A percentile compares a stretch with the other conserved stretches of the same genome.
Conservation (phyloP, 1,140 invertebrate genomes). For the Venustaconcha ellipsiformis region DNA sequence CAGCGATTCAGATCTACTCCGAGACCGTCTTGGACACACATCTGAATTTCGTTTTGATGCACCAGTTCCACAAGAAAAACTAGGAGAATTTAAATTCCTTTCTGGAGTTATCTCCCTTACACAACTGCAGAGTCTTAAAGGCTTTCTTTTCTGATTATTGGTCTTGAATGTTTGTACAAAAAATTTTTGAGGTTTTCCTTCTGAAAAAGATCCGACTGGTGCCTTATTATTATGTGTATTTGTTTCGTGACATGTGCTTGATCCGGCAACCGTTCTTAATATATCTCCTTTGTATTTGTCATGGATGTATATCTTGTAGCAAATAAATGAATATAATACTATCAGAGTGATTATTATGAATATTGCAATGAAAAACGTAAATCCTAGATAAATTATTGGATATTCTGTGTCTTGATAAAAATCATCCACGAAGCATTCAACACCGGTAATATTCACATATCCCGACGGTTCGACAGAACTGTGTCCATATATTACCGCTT, state of each 20-base stretch:
- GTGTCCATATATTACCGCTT: conserved; percentile 19
- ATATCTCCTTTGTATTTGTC: conserved; percentile 3
- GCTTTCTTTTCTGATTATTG: background rate
- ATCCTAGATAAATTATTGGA: conserved; percentile 13
- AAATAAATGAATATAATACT: conserved; percentile 21
- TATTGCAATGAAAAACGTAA: conserved; percentile 10
- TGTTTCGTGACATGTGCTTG: background rate
- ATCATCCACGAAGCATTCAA: conserved; percentile 29
- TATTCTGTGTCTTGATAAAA: background rate
- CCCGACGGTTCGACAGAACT: background rate
- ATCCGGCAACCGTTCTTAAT: background rate
- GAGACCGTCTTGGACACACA: background rate
- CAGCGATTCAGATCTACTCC: background rate
- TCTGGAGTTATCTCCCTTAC: background rate
- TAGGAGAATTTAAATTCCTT: too few species aligned
- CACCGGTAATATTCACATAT: conserved; percentile 5
- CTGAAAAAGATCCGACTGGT: background rate
- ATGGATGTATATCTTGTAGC: conserved; percentile 9
- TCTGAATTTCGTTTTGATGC: too few species aligned
- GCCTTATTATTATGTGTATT: background rate
- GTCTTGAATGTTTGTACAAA: background rate
- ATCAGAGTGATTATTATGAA: conserved; percentile 1
- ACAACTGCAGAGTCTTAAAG: background rate
- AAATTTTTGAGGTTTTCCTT: background rate
- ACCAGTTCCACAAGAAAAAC: too few species aligned